Base-by-base conservation (phyloP, 1,140 invertebrate genomes). In the Drosophila equinoxialis region DNA sequence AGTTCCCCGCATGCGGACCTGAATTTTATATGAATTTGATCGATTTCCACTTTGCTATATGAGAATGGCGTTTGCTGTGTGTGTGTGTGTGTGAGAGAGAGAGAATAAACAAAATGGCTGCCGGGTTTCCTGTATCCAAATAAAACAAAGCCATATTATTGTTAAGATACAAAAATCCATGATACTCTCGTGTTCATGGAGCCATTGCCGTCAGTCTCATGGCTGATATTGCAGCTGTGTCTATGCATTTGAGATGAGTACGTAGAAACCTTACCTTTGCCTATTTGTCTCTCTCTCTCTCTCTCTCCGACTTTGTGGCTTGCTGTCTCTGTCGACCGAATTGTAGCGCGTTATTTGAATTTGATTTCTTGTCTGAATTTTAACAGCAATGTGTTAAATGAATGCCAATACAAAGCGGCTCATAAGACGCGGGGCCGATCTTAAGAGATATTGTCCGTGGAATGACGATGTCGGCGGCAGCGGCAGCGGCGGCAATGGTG, bases 321-420 rank as follows among this genome's bases (percentile, higher is more conserved):
- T 10, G 2, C 7, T 51, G 3, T 20, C 45, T 51, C 45, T 51
- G 45, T 20, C 72, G 71, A 68, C 59, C 69, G 83, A 87, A 89
- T 83, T 89, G 84, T 89, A 87, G 83, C 83, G 83, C 72, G 79
- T 87, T 89, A 87, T 87, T 87, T 87, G 84, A 87, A 89, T 89
- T 87, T 84, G 84, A 87, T 87, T 87, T 87, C 80, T 87, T 89
- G 80, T 83, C 80, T 80, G 77, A 84, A 89, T 87, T 87, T 87
- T 87, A 87, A 84, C 84, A 87, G 81, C 84, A 89, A 87, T 48
- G 84, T 87, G 84, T 89, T 87, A 87, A 87, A 87, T 87, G 84
- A 79, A 87, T 84, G 74, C 73, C 80, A 89, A 87, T 87, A 87
- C 77, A 87, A 74, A 77, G 74, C 75, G 65, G 62, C 68, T 71